Evolutionary conservation across 1,140 invertebrate genomes (phyloP), one percentile per base, ranked within the genome.

Genomic region (Neelides sp.): DNA sequence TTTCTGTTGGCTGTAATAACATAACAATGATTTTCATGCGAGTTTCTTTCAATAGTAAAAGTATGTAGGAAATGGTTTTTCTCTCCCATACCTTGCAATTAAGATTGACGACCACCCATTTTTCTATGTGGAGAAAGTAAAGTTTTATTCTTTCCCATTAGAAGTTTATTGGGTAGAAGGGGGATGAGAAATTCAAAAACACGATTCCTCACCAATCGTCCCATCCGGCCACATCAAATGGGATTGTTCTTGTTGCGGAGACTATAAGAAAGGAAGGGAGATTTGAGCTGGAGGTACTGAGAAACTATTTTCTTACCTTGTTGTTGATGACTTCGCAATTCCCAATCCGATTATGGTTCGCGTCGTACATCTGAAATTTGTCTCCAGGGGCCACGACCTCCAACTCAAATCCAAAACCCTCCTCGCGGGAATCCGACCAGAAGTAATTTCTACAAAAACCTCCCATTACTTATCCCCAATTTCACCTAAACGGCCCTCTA

Each of bases 381-480:
- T 83, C 77, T 4, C 78, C 79, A 43, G 74, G 65, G n/a, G 75
- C 74, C 1, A 85, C 69, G 4, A 78, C 74, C 62, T 79, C 74
- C 26, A 83, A 66, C 59, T 79, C 76, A 65, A 85, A 83, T 15
- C 75, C 77, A 62, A 77, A 85, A 30, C 83, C 82, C 63, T 78
- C 75, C 5, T 76, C 75, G 50, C 74, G 67, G 30, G 78, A 83
- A 67, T 85, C 83, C 12, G 78, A 77, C 78, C 80, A 85, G 69
- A 85, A 85, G 63, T 78, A 80, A 62, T 80, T 78, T 4, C 57
- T 59, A 36, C 13, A 20, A 32, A 24, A 36, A 13, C 12, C n/a
- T n/a, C n/a, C n/a, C n/a, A n/a, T n/a, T n/a, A n/a, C n/a, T n/a
- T n/a, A n/a, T n/a, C n/a, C n/a, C n/a, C n/a, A n/a, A n/a, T n/a